Percentiles rank a stretch among this genome's conserved stretches.
Conservation (phyloP, 1,140 invertebrate genomes). For the Tetranychus urticae region DNA sequence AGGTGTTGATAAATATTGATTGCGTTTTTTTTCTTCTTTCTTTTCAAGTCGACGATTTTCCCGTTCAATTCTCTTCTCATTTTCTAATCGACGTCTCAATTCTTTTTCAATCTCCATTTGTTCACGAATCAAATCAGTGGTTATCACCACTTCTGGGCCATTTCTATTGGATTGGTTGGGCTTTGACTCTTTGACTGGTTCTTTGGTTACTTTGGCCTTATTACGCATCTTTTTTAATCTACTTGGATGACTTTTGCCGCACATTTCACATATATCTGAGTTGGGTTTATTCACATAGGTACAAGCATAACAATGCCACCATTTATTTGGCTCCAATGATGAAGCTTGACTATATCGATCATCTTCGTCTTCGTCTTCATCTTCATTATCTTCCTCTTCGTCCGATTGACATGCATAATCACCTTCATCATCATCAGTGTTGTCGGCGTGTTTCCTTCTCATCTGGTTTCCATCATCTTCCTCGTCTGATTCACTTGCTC, state of each 20-base stretch:
- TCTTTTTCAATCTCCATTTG: slow-evolving; percentile 6
- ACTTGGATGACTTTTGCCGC: slow-evolving; percentile 1
- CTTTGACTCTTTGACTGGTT: background rate
- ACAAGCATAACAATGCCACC: background rate
- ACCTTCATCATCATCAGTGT: background rate
- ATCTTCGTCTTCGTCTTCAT: background rate
- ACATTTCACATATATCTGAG: slow-evolving; percentile 6
- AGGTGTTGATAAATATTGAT: background rate
- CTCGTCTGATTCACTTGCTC: background rate
- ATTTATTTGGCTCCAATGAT: too few relatives aligned
- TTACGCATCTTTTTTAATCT: background rate
- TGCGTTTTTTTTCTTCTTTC: background rate
- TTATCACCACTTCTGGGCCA: background rate
- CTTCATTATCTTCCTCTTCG: background rate
- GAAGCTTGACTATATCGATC: background rate
- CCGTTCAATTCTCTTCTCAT: background rate
- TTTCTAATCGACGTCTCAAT: background rate
- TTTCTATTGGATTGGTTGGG: background rate
- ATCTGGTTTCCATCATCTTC: background rate
- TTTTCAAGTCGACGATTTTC: slow-evolving; percentile 1
- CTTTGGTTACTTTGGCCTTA: background rate
- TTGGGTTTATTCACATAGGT: slow-evolving; percentile 5
- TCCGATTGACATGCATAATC: background rate
- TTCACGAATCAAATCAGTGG: background rate
- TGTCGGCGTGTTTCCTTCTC: background rate